A percentile compares a stretch with the other conserved stretches of the same genome.
Conservation (phyloP, 2,113 vertebrate genomes). For the Cromileptes altivelis region DNA sequence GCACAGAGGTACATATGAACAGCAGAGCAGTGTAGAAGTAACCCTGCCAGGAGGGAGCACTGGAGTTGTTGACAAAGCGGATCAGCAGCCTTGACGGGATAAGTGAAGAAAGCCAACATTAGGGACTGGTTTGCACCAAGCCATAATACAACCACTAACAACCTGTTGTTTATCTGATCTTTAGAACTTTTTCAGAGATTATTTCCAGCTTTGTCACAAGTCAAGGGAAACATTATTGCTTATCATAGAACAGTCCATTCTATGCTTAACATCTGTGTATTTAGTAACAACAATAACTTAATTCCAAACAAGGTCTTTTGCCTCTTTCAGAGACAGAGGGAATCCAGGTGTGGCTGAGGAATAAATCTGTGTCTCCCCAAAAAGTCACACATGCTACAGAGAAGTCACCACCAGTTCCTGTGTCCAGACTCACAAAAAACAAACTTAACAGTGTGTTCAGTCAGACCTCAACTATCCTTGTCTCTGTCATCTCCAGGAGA, state of each 20-base stretch:
- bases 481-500: too few relatives aligned
- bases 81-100: slow-evolving; percentile 88
- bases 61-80: slow-evolving; percentile 87
- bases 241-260: background rate
- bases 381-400: too few relatives aligned
- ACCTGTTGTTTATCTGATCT: background rate
- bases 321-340: too few relatives aligned
- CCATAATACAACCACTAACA: too few relatives aligned
- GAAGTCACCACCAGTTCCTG: too few relatives aligned
- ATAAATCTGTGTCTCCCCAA: too few relatives aligned
- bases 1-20: slow-evolving; percentile 90
- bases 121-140: background rate
- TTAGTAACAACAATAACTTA: too few relatives aligned
- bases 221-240: background rate
- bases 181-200: background rate
- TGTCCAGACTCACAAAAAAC: too few relatives aligned
- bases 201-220: background rate
- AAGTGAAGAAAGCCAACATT: background rate
- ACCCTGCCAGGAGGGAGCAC: slow-evolving; percentile 93
- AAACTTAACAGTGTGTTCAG: too few relatives aligned
- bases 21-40: slow-evolving; percentile 92
- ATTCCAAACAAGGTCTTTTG: too few relatives aligned
- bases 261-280: background rate
- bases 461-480: too few relatives aligned
- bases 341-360: too few relatives aligned